Percentiles rank a stretch among this genome's conserved stretches.
Conservation (phyloP, 2,113 vertebrate genomes). For the Polypterus bichir region DNA sequence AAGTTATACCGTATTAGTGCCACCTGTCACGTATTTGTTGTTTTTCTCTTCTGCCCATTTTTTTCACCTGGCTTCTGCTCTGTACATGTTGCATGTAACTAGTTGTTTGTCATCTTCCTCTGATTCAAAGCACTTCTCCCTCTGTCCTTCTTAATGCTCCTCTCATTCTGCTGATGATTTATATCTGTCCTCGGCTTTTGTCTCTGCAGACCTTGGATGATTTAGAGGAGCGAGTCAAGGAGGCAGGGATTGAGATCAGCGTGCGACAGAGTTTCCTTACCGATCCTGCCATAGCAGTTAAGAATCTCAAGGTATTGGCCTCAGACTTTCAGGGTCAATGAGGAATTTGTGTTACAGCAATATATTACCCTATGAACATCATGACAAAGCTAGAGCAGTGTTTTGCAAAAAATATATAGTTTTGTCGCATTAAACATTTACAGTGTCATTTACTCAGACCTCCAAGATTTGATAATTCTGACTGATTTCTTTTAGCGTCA, state of each 20-base stretch:
- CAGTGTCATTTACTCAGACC: not conserved
- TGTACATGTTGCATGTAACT: no score
- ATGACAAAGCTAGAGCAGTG: no score
- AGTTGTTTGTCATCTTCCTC: constrained; percentile 1
- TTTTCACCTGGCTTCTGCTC: no score
- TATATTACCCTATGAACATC: not conserved
- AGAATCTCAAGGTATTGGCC: constrained; percentile 79
- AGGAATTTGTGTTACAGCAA: no score
- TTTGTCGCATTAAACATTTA: not conserved
- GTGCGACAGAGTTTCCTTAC: constrained; percentile 91
- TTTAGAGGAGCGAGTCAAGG: constrained; percentile 77
- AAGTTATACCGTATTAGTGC: no score
- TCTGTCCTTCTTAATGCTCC: constrained; percentile 24
- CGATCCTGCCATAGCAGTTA: constrained; percentile 80
- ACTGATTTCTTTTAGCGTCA: constrained; percentile 53
- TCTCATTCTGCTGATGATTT: not conserved
- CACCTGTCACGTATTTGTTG: no score
- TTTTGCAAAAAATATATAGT: not conserved
- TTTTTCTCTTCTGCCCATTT: no score
- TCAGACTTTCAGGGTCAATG: constrained; percentile 2
- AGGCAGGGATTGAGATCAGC: constrained; percentile 86
- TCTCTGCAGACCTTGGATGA: constrained; percentile 73
- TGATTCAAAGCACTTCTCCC: not conserved
- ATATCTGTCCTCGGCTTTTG: no score
- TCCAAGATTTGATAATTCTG: no score